These are phyloP conservation scores for Crossaster papposus DNA, from an alignment of 53 echinoderm and acorn worm species.

Conservation along the genomic window DNA sequence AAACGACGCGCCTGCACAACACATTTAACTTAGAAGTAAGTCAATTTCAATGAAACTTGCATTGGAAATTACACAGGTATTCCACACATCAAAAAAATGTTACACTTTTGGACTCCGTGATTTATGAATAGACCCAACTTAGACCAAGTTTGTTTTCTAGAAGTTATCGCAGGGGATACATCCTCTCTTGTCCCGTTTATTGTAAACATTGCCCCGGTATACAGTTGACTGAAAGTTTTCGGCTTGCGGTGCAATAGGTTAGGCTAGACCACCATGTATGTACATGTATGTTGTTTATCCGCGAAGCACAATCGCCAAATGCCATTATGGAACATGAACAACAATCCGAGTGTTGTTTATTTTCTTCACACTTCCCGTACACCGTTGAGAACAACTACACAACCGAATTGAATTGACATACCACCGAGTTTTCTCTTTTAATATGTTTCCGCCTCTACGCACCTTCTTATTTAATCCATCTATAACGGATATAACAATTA, in stretches of 20 bases:
- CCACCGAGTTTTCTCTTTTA: not conserved
- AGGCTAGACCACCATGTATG: slow-evolving; percentile 45
- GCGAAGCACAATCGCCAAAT: not conserved
- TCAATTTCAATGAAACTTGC: too few relatives aligned
- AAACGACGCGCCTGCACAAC: too few relatives aligned
- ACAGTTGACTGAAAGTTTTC: not conserved
- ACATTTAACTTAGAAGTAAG: too few relatives aligned
- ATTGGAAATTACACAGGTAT: too few relatives aligned
- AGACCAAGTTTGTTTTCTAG: too few relatives aligned
- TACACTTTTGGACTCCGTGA: too few relatives aligned
- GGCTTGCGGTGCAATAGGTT: slow-evolving; percentile 23
- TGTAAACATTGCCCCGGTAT: not conserved
- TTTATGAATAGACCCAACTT: too few relatives aligned
- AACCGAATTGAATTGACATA: not conserved
- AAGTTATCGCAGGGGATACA: too few relatives aligned
- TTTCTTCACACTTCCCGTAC: not conserved
- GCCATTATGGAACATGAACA: not conserved
- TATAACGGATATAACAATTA: slow-evolving; percentile 29
- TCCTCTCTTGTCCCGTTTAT: not conserved
- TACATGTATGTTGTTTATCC: slow-evolving; percentile 53
- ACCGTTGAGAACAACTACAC: too few relatives aligned
- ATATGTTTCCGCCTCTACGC: not conserved
- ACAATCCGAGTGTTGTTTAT: not conserved
- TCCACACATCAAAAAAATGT: too few relatives aligned
- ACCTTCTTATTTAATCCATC: too few relatives aligned